Percentiles rank a stretch among this genome's conserved stretches.
These are phyloP conservation scores for Guaruba guarouba DNA, from an alignment of 2,113 vertebrate species.

Conservation along the genomic window DNA sequence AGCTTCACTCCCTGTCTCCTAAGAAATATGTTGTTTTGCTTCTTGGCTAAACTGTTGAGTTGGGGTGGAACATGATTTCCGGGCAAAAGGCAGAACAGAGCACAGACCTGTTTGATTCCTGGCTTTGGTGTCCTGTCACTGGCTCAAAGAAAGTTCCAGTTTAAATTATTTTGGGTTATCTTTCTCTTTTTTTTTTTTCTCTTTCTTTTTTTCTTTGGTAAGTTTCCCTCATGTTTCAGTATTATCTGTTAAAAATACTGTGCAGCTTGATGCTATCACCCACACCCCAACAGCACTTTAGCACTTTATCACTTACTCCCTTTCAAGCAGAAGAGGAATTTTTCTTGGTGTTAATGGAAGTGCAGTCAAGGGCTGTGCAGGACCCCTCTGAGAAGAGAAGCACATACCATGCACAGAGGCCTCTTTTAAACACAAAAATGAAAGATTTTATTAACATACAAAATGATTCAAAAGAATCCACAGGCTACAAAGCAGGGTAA, in stretches of 20 bases:
- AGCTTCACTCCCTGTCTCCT: neutral
- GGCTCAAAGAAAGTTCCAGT: neutral
- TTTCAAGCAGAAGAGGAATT: conserved; percentile 50
- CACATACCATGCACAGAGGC: neutral
- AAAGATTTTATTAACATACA: conserved; percentile 10
- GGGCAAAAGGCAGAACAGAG: neutral
- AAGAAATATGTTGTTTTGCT: neutral
- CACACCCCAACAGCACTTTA: conserved; percentile 39
- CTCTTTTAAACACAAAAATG: neutral
- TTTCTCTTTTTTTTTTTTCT: neutral
- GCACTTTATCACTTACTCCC: conserved; percentile 32
- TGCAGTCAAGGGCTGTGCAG: neutral
- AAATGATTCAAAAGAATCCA: conserved; percentile 20
- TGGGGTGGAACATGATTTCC: neutral
- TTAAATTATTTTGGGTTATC: neutral
- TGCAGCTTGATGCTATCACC: conserved; percentile 53
- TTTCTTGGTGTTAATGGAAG: conserved; percentile 47
- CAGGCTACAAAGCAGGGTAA: neutral
- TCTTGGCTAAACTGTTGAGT: neutral
- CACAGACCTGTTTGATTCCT: neutral
- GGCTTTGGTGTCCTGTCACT: neutral
- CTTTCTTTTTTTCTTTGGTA: neutral
- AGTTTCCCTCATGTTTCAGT: neutral
- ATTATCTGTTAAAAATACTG: conserved; percentile 35
- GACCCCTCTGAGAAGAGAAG: neutral